Evolutionary conservation across 2,797 vertebrate genomes (phyloP).

Genomic region (Poeciliopsis turneri): DNA sequence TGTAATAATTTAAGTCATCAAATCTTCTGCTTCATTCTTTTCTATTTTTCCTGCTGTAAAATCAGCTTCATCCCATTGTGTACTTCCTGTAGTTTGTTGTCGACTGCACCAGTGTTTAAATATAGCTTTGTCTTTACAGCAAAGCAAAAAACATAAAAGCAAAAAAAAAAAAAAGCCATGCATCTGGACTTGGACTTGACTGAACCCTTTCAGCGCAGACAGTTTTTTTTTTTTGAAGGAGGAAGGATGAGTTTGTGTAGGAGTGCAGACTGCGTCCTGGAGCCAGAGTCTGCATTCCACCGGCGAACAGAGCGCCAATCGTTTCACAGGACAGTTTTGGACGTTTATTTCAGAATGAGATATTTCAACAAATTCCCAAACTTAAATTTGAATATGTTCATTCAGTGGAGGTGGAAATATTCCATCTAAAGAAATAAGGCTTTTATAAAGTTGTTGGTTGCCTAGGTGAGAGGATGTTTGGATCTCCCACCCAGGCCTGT

Average conservation of each 20-base stretch:
- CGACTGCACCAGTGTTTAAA: neutral
- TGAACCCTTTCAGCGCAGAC: slow-evolving; percentile 56
- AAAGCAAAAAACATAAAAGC: no score
- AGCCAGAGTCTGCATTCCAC: slow-evolving; percentile 76
- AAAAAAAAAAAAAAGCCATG: neutral
- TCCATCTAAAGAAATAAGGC: neutral
- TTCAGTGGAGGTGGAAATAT: neutral
- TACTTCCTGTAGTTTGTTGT: neutral
- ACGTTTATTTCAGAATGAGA: slow-evolving; percentile 77
- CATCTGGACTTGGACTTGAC: slow-evolving; percentile 55
- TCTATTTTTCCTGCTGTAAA: neutral
- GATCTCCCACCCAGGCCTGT: neutral
- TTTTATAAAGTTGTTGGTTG: neutral
- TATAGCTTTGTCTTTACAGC: neutral
- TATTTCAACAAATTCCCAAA: neutral
- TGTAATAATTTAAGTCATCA: neutral
- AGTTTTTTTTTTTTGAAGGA: slow-evolving; percentile 37
- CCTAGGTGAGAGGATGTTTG: neutral
- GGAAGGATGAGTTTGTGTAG: slow-evolving; percentile 44
- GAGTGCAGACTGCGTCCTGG: slow-evolving; percentile 51
- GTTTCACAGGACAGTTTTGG: slow-evolving; percentile 43
- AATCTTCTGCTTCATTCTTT: neutral
- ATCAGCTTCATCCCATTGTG: neutral
- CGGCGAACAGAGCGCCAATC: slow-evolving; percentile 23
- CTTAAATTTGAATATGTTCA: neutral